Evolutionary conservation across 2,797 vertebrate species (phyloP).

Genomic region (Chlorospingus flavigularis): DNA sequence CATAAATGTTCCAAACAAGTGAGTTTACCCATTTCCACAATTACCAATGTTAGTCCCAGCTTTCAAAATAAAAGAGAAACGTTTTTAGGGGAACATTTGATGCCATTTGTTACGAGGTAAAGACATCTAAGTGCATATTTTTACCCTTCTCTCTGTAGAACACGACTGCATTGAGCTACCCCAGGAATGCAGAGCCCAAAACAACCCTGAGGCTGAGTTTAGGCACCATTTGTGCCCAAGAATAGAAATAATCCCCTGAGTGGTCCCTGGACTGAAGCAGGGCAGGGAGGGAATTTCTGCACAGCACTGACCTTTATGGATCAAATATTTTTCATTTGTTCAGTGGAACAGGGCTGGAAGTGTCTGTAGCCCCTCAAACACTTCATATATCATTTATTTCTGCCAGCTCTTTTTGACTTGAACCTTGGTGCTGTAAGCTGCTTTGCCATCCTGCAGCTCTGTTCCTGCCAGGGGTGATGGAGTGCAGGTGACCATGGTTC

Average conservation of each 20-base stretch:
- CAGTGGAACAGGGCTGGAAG: background rate
- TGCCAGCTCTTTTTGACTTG: background rate
- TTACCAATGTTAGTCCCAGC: background rate
- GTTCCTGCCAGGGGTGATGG: slow-evolving; percentile 20
- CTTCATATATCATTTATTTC: slow-evolving; percentile 5
- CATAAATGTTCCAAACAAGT: background rate
- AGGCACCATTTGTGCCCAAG: background rate
- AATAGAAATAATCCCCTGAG: background rate
- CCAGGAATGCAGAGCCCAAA: background rate
- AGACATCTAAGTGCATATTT: background rate
- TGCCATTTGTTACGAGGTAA: background rate
- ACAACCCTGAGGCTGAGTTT: background rate
- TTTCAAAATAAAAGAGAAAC: background rate
- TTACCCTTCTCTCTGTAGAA: background rate
- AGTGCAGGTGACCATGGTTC: background rate
- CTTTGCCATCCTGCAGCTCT: background rate
- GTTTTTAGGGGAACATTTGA: background rate
- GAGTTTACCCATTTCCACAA: background rate
- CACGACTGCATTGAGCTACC: background rate
- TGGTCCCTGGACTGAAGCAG: background rate
- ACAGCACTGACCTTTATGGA: slow-evolving; percentile 17
- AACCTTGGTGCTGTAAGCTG: background rate
- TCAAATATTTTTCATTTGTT: background rate
- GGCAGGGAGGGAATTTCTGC: background rate
- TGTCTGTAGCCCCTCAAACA: background rate